Conservation (phyloP, 2,888 invertebrate species). For the Mimumesa dahlbomi region DNA sequence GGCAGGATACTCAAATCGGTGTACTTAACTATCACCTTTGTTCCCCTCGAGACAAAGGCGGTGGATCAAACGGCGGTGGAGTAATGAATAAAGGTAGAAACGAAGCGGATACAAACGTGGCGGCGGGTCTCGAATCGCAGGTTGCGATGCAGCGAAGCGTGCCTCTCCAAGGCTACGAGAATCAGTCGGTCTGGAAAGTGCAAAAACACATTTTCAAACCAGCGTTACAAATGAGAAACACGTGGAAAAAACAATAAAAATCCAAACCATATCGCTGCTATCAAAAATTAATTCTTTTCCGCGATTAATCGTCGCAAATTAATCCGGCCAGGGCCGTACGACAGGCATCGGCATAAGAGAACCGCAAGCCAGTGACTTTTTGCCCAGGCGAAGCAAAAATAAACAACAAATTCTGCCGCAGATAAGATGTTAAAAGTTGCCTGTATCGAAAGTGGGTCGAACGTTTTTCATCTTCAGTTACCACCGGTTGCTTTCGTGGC, state of each 20-base stretch:
- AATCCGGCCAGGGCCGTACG: slow-evolving; percentile 48
- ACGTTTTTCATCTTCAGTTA: slow-evolving; percentile 44
- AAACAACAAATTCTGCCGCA: background rate
- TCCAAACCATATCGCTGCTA: no score
- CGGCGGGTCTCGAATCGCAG: slow-evolving; percentile 38
- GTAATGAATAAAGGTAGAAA: no score
- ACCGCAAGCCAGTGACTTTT: slow-evolving; percentile 44
- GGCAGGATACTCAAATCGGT: no score
- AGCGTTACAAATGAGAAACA: no score
- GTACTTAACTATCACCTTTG: no score
- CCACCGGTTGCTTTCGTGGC: slow-evolving; percentile 11
- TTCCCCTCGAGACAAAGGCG: no score
- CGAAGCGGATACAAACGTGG: slow-evolving; percentile 26
- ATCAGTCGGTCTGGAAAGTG: slow-evolving; percentile 34
- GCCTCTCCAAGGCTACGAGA: slow-evolving; percentile 62
- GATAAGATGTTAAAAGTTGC: slow-evolving; percentile 22
- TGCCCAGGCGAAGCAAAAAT: slow-evolving; percentile 19
- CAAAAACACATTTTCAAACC: slow-evolving; percentile 13
- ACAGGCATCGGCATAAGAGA: slow-evolving; percentile 41
- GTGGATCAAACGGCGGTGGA: no score
- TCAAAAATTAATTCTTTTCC: no score
- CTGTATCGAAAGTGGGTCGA: slow-evolving; percentile 48
- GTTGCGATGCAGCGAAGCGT: slow-evolving; percentile 59
- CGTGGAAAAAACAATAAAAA: no score
- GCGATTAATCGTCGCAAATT: no score